A percentile compares a stretch with the other conserved stretches of the same genome.
Conservation (phyloP, 92 coral and sea anemone species). For the Parazoanthus darwini region DNA sequence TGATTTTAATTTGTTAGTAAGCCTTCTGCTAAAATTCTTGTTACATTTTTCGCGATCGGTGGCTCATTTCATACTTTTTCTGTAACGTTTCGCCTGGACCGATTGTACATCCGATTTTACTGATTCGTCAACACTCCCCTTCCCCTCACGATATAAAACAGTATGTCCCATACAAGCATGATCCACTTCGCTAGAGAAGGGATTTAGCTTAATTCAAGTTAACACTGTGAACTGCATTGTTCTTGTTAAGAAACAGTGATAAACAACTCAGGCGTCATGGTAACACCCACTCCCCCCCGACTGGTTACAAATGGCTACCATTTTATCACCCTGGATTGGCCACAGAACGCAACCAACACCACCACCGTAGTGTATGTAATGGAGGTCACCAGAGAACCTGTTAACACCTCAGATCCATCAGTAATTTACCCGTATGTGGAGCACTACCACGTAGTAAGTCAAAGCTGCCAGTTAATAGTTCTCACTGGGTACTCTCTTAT, state of each 20-base stretch:
- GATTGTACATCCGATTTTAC: no score
- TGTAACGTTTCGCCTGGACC: no score
- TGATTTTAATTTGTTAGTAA: no score
- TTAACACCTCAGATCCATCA: constrained; percentile 19
- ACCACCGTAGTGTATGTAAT: constrained; percentile 14
- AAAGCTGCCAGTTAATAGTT: background rate
- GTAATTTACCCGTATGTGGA: constrained; percentile 27
- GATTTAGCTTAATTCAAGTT: no score
- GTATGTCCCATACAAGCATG: no score
- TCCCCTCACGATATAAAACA: no score
- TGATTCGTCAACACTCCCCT: no score
- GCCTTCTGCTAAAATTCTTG: no score
- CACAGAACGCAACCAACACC: constrained; percentile 15
- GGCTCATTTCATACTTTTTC: no score
- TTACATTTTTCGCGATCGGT: no score
- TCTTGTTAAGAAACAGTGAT: background rate
- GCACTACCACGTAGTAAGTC: constrained; percentile 6
- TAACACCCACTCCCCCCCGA: constrained; percentile 9
- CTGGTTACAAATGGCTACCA: constrained; percentile 30
- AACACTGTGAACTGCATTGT: background rate
- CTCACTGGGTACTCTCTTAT: background rate
- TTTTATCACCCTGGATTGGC: constrained; percentile 26
- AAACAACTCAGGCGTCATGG: background rate
- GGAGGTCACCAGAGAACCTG: constrained; percentile 18
- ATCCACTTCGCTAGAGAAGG: no score